phyloP scores from a whole-genome alignment of 2,888 invertebrate species.

The Rhogogaster chlorosoma region DNA sequence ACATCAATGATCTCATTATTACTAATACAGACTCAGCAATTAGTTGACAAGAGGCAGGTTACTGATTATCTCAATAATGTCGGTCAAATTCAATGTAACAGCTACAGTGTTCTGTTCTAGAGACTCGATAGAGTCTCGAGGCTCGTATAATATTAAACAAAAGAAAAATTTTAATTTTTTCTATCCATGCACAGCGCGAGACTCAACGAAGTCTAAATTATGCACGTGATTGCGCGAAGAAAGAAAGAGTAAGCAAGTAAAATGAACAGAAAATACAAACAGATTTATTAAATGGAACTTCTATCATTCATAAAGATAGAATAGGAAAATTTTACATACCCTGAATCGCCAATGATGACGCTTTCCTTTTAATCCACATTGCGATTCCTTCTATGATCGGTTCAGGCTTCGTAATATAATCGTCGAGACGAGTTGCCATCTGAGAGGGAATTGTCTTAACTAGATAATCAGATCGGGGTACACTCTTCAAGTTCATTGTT shows the following conservation, averaged over 20 bases:
- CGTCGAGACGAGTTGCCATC: not conserved
- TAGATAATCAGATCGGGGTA: not conserved
- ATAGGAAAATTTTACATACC: not conserved
- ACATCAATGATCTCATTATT: not conserved
- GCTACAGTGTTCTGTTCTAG: not conserved
- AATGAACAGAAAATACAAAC: not conserved
- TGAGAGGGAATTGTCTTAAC: not conserved
- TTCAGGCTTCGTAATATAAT: not conserved
- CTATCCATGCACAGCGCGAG: too few species aligned
- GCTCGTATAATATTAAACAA: too few species aligned
- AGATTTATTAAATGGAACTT: not conserved
- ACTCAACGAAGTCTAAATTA: too few species aligned
- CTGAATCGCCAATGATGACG: too few species aligned
- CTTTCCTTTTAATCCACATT: too few species aligned
- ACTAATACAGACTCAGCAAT: not conserved
- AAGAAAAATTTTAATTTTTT: too few species aligned
- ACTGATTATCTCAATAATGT: not conserved
- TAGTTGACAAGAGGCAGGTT: not conserved
- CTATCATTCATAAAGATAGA: not conserved
- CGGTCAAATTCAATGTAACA: not conserved
- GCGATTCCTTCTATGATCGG: too few species aligned
- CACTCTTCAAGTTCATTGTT: not conserved
- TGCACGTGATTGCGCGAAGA: slow-evolving; percentile 6
- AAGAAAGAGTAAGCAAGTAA: not conserved
- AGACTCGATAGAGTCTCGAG: too few species aligned